These are phyloP conservation scores for Calosoma granatense DNA, from an alignment of 1,140 invertebrate species.

Conservation along the genomic window DNA sequence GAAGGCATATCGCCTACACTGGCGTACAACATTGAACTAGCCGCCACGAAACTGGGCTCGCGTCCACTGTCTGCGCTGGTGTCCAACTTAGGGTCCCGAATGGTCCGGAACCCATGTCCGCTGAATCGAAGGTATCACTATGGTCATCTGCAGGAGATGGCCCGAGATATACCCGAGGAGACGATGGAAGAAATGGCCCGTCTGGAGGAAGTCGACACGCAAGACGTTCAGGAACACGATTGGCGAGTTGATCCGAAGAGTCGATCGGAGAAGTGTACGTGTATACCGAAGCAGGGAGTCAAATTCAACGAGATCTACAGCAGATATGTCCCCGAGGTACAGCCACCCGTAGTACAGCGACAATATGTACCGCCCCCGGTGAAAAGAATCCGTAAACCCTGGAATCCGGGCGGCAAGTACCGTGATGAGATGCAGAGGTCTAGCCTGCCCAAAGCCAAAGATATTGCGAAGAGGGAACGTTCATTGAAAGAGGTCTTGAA, in stretches of 20 bases:
- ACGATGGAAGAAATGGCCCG: conserved; percentile 14
- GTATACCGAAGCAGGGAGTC: conserved; percentile 19
- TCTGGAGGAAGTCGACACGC: conserved; percentile 12
- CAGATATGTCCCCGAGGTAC: conserved; percentile 18
- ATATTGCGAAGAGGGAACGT: conserved; percentile 22
- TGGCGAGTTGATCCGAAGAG: conserved; percentile 24
- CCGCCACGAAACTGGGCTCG: conserved; percentile 27
- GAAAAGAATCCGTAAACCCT: conserved; percentile 9
- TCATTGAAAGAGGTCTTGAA: conserved; percentile 32
- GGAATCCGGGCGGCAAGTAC: neutral
- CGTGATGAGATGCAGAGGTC: conserved; percentile 4
- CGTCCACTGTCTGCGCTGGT: conserved; percentile 24
- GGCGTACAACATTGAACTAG: conserved; percentile 31
- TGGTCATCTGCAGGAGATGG: conserved; percentile 28
- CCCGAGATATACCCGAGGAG: conserved; percentile 24
- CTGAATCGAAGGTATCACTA: conserved; percentile 24
- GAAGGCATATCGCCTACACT: conserved; percentile 30
- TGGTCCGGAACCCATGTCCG: conserved; percentile 23
- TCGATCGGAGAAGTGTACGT: conserved; percentile 24
- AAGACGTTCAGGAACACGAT: conserved; percentile 14
- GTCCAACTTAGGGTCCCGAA: conserved; percentile 25
- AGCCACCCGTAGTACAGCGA: too few species aligned
- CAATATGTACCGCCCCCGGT: neutral
- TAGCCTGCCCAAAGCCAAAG: conserved; percentile 18
- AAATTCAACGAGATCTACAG: conserved; percentile 24